Percentiles rank a stretch among this genome's conserved stretches.
Conservation (phyloP, 1,140 invertebrate species). For the Panagrolaimus sp. region DNA sequence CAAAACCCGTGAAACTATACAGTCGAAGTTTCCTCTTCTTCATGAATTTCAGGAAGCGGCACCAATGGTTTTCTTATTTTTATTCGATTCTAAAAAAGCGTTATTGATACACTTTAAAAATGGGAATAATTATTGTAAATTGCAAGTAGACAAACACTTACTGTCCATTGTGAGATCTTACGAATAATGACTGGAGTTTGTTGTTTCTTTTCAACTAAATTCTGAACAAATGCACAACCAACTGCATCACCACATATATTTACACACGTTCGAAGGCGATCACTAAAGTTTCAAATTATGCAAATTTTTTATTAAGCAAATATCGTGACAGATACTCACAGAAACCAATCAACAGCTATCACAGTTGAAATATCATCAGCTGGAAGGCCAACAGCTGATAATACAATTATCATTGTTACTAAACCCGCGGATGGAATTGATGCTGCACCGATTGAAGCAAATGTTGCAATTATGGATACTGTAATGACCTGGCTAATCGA, state of each 20-base stretch:
- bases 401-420: conserved; percentile 93
- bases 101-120: no score
- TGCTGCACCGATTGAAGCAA: conserved; percentile 82
- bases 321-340: conserved; percentile 61
- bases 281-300: conserved; percentile 59
- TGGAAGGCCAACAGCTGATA: conserved; percentile 80
- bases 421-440: conserved; percentile 86
- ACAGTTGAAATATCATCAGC: conserved; percentile 83
- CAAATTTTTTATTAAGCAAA: background rate
- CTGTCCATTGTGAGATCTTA: no score
- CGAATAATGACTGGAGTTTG: no score
- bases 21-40: no score
- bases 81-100: no score
- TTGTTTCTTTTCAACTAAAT: background rate
- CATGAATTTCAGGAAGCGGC: no score
- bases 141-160: no score
- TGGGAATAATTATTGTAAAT: no score
- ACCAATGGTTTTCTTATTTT: no score
- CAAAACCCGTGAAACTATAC: no score
- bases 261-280: conserved; percentile 66
- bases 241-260: conserved; percentile 67
- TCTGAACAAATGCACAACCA: conserved; percentile 65
- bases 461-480: conserved; percentile 78
- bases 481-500: conserved; percentile 64
- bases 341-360: conserved; percentile 82